Evolutionary conservation across 1,140 invertebrate genomes (phyloP), one percentile per base, ranked within the genome.

Genomic region (Sminthurinus signatus): DNA sequence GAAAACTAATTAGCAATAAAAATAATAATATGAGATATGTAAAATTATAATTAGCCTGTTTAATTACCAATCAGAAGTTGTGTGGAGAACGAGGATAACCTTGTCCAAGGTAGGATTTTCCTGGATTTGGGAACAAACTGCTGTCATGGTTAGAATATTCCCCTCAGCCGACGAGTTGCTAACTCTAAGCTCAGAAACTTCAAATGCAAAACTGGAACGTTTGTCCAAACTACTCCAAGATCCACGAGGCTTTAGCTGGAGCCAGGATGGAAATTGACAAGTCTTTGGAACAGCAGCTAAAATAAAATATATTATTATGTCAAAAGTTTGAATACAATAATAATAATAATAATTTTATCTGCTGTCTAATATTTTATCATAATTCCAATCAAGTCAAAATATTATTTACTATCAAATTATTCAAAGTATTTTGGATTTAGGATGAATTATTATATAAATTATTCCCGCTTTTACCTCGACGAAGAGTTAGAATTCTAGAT

Each of bases 401-500:
- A n/a, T n/a, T n/a, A n/a, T n/a, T n/a, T n/a, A n/a, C n/a, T n/a
- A n/a, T n/a, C n/a, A n/a, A n/a, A n/a, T n/a, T n/a, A n/a, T n/a
- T n/a, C n/a, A n/a, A n/a, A n/a, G n/a, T n/a, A n/a, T n/a, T n/a
- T n/a, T n/a, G n/a, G n/a, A n/a, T n/a, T n/a, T n/a, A n/a, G n/a
- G n/a, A n/a, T n/a, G n/a, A n/a, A n/a, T n/a, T n/a, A n/a, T n/a
- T n/a, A n/a, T n/a, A n/a, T n/a, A n/a, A n/a, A n/a, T n/a, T n/a
- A n/a, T n/a, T n/a, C n/a, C n/a, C n/a, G n/a, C n/a, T n/a, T n/a
- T n/a, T 64, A 64, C 62, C 55, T 59, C 48, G 48, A 15, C 52
- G 43, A 14, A 64, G 56, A 8, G 55, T 58, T 25, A 64, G 39
- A 0, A 43, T 68, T 86, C 85, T 15, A 80, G 84, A 44, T 81